Evolutionary conservation across 2,888 invertebrate species (phyloP), one percentile per base, ranked within the genome.

Genomic region (Oithona nana): DNA sequence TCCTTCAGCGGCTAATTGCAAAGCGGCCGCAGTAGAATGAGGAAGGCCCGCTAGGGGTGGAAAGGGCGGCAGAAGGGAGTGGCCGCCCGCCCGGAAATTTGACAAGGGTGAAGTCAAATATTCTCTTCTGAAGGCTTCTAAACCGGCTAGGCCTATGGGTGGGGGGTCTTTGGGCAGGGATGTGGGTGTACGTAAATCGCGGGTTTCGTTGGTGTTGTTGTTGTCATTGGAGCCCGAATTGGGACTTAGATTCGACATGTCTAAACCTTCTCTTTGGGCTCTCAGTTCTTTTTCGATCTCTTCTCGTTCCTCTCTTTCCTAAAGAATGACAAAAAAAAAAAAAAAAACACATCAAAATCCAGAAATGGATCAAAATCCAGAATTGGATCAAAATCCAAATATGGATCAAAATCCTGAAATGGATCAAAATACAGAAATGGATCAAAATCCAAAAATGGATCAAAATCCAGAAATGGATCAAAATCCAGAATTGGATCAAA

Each of bases 31-130:
- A 24, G 26, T 52, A 13, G 54, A 20, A 22, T 24, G 6, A 20
- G 22, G 54, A 24, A 24, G 6, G 24, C 54, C 54, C 49, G n/a
- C 20, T n/a, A 52, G 54, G 24, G 54, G 54, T n/a, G 54, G 26
- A 6, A 26, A 26, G 24, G 54, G 2, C 13, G 22, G 54, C n/a
- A 26, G 22, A 26, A 52, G 54, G 54, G 3, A 13, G 54, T 26
- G 1, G 54, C 39, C 39, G 6, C 39, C 39, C 83, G 66, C 76
- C 82, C 61, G 77, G 82, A 39, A 78, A 68, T 39, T 66, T 61
- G 65, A 60, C 63, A 63, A 64, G 31, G 65, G 64, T 31, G 59
- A 59, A 6, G 59, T 49, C 16, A 59, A 50, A 28, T 59, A 66
- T 56, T 39, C 64, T 39, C 69, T 62, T 61, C 70, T 67, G 29